Percentiles rank a stretch among this genome's conserved stretches.
phyloP scores from a whole-genome alignment of 1,140 invertebrate genomes.

The Andrena cerasifolii region DNA sequence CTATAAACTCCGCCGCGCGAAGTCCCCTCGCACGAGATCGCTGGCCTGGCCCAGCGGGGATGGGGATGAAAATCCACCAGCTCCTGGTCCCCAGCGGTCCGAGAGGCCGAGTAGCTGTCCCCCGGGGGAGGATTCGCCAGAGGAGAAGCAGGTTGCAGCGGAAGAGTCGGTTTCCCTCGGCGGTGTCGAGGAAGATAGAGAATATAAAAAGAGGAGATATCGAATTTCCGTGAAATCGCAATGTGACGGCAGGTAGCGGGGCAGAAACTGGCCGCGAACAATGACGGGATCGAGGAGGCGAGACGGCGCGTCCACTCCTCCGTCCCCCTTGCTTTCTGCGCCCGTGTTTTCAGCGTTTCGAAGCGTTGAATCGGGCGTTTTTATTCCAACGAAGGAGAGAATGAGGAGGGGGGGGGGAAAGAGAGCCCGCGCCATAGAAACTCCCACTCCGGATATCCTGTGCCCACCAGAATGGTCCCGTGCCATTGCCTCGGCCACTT shows the following conservation, averaged over 20 bases:
- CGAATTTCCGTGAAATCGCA: constrained; percentile 79
- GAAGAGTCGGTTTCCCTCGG: constrained; percentile 38
- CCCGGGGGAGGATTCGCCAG: constrained; percentile 32
- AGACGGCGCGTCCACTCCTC: constrained; percentile 39
- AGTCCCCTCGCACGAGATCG: no score
- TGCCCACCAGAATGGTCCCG: constrained; percentile 67
- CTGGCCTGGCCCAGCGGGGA: no score
- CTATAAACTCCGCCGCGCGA: no score
- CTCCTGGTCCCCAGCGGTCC: no score
- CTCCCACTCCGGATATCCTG: constrained; percentile 75
- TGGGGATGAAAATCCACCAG: no score
- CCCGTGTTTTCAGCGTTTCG: constrained; percentile 50
- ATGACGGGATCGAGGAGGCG: constrained; percentile 53
- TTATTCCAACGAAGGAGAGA: constrained; percentile 68
- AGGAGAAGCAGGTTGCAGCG: constrained; percentile 30
- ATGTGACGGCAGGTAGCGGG: constrained; percentile 63
- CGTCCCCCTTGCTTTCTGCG: constrained; percentile 2
- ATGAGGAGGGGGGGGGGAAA: constrained; percentile 59
- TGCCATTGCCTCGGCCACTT: constrained; percentile 73
- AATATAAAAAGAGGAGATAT: constrained; percentile 71
- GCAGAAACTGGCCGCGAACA: constrained; percentile 59
- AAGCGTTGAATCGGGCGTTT: constrained; percentile 71
- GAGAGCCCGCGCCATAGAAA: constrained; percentile 68
- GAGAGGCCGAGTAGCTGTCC: no score
- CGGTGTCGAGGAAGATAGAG: no score